Base-by-base conservation (phyloP, 2,113 vertebrate genomes). In the Macquaria australasica region DNA sequence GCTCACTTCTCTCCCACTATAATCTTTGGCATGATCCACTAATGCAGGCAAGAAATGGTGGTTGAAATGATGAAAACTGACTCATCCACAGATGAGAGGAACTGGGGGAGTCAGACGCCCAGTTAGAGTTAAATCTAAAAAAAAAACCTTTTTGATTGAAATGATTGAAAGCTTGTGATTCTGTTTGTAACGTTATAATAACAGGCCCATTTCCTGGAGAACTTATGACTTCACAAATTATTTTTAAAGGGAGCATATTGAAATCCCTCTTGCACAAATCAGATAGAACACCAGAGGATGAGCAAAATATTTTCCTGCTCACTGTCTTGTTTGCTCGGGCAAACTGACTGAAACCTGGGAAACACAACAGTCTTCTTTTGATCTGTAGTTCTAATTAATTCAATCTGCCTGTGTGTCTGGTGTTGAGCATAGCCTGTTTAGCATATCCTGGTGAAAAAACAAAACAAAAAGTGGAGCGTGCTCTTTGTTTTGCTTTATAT, bases 341-440 rank as follows among this genome's bases (percentile, higher is more conserved):
- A 48, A 69, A 68, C 73, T 69, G 82, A 66, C 60, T 14, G 56
- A 48, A 77, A 7, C 15, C 58, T 53, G 39, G 14, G 28, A 77
- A 83, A 87, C 74, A 83, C 66, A 73, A 60, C 58, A 59, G 51
- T 28, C 62, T 39, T 50, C 70, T 53, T 90, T 88, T 93, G 87
- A 90, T 93, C 90, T 83, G 6, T 11, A 6, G 59, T 23, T 64
- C 82, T 87, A 70, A 89, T 91, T 90, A 91, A 87, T 88, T 87
- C 83, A 72, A 79, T 74, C 48, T 77, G 66, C 73, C 56, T 53
- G 39, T 69, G 73, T 31, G 62, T 82, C 64, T 79, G 76, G 34
- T 68, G 41, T 66, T 31, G 55, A 60, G 60, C 56, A 6, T 53
- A 2, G 48, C n/a, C 68, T 79, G 73, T 85, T 87, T 81, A 79